A percentile compares a stretch with the other conserved stretches of the same genome.
Evolutionary conservation across 1,140 invertebrate genomes (phyloP).

Genomic region (Achroia grisella): DNA sequence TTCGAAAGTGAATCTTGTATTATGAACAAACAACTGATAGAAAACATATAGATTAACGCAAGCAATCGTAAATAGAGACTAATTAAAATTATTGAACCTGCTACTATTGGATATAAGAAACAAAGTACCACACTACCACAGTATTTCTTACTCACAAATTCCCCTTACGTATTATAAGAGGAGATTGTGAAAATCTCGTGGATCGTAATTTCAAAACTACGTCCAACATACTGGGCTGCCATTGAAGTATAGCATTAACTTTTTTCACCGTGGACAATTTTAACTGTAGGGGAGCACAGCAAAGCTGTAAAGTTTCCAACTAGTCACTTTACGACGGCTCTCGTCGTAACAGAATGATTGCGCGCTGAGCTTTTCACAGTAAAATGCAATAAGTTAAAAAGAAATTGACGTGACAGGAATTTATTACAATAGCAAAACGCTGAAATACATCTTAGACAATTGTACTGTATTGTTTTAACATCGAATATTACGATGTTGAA

Average conservation of each 20-base stretch:
- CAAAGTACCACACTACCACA: no score
- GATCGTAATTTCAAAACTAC: slow-evolving; percentile 7
- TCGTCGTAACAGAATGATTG: slow-evolving; percentile 52
- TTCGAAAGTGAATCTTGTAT: no score
- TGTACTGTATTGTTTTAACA: no score
- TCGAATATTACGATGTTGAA: not conserved
- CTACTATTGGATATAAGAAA: no score
- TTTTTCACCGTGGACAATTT: slow-evolving; percentile 36
- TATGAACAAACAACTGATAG: no score
- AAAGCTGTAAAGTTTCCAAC: slow-evolving; percentile 45
- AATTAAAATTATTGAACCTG: no score
- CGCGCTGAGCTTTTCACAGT: slow-evolving; percentile 29
- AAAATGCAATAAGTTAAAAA: slow-evolving; percentile 38
- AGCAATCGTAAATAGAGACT: no score
- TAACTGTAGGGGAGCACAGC: slow-evolving; percentile 28
- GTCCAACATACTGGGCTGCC: slow-evolving; percentile 2
- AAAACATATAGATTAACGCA: no score
- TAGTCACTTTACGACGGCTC: slow-evolving; percentile 49
- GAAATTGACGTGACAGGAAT: slow-evolving; percentile 28
- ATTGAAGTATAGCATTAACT: slow-evolving; percentile 12
- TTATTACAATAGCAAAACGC: slow-evolving; percentile 10
- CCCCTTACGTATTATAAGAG: not conserved
- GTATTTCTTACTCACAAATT: no score
- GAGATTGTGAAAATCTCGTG: slow-evolving; percentile 6
- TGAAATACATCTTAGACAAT: slow-evolving; percentile 7